Percentiles rank a stretch among this genome's conserved stretches.
Evolutionary conservation across 2,113 vertebrate genomes (phyloP).

Genomic region (Gymnarchus niloticus): DNA sequence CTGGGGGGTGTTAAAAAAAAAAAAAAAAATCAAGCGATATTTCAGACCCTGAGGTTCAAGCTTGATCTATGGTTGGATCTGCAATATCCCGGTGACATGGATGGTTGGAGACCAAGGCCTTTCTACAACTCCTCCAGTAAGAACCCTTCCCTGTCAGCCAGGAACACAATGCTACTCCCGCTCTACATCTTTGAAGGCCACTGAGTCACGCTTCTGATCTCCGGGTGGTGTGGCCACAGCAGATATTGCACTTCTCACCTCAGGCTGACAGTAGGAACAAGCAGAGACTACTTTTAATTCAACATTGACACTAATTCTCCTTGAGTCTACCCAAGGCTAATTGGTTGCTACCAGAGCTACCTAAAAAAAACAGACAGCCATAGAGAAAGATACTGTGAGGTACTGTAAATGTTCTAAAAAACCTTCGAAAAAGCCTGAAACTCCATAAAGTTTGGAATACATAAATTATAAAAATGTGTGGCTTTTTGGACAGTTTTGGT

Average conservation of each 20-base stretch:
- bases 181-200: background rate
- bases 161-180: background rate
- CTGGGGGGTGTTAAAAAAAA: no score
- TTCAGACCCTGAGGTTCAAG: background rate
- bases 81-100: background rate
- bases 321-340: background rate
- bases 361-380: background rate
- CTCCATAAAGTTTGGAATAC: background rate
- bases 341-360: background rate
- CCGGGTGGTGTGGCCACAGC: background rate
- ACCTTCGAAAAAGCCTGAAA: background rate
- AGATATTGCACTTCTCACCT: background rate
- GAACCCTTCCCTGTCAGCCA: background rate
- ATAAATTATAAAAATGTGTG: background rate
- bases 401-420: background rate
- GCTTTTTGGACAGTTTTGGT: background rate
- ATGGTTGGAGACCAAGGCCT: background rate
- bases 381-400: background rate
- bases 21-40: background rate
- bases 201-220: background rate
- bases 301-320: slow-evolving; percentile 11
- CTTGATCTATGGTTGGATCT: background rate
- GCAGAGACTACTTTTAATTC: background rate
- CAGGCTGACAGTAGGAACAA: background rate
- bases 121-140: background rate